Evolutionary conservation across 2,888 invertebrate genomes (phyloP).

Genomic region (Troides helena): DNA sequence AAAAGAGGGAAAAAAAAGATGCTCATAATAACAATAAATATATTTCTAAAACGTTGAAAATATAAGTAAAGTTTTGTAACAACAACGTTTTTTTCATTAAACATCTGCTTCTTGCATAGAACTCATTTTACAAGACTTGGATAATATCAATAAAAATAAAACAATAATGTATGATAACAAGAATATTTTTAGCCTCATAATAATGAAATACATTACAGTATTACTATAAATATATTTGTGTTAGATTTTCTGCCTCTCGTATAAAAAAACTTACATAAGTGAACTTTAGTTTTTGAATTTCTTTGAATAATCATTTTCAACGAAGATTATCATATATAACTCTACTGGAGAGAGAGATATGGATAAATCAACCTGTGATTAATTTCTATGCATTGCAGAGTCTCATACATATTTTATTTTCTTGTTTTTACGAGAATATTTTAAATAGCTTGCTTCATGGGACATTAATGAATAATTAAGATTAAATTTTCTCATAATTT

Average conservation of each 20-base stretch:
- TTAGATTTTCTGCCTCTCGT: background rate
- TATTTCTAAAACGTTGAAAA: conserved; percentile 29
- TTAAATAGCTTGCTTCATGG: no score
- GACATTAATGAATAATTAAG: no score
- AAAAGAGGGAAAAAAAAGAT: conserved; percentile 17
- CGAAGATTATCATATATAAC: no score
- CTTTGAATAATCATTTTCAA: background rate
- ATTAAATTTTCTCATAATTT: no score
- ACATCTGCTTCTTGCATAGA: conserved; percentile 16
- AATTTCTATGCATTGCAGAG: no score
- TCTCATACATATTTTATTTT: no score
- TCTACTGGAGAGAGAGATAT: no score
- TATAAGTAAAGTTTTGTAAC: conserved; percentile 25
- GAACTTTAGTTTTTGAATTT: background rate
- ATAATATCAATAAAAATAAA: conserved; percentile 12
- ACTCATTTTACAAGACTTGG: conserved; percentile 9
- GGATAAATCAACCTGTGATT: no score
- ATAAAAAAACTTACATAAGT: background rate
- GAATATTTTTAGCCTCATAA: conserved; percentile 16
- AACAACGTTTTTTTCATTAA: conserved; percentile 32
- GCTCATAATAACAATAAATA: conserved; percentile 16
- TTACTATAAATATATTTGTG: background rate
- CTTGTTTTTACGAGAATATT: no score
- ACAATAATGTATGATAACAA: conserved; percentile 22
- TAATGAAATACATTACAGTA: background rate